Evolutionary conservation across 2,113 vertebrate genomes (phyloP), one percentile per base, ranked within the genome.

Genomic region (Mus spicilegus): DNA sequence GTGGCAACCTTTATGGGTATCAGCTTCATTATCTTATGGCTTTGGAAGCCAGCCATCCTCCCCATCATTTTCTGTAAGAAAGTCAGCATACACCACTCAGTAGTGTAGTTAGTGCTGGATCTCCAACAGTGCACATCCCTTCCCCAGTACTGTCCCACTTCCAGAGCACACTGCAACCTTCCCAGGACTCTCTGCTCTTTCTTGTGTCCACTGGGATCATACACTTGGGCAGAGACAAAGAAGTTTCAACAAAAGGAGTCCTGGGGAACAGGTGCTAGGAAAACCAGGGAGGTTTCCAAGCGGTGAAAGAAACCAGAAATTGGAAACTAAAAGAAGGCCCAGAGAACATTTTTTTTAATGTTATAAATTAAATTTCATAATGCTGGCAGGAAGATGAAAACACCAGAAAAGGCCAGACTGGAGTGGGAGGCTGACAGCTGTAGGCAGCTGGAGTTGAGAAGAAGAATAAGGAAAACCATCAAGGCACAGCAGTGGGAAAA

Each of bases 371-470:
- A 98, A 95, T 90, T 94, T 98, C 96, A 90, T 96, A 97, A 97
- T 89, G 95, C 93, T 98, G 94, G 97, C 97, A 97, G 96, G 63
- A 96, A 97, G 97, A 98, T 89, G 95, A 96, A 98, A 97, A 97
- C 97, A 89, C 75, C 89, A 96, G 93, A 97, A 97, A 93, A 97
- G 97, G 78, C 95, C 94, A 30, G 90, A 75, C 42, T 96, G 95
- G 92, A 97, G 96, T 96, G 97, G 97, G 98, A 76, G 97, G 96
- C 94, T 0, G 63, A 98, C 97, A 98, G 97, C 98, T 98, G 97
- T 97, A 97, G 95, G 94, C 96, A 95, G 87, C 87, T 98, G 94
- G 97, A 90, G 78, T 81, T 49, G 76, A 72, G 73, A 95, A 70
- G 92, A 95, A 97, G 95, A 97, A 91, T 56, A 96, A 51, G 88